Evolutionary conservation across 2,888 invertebrate genomes (phyloP), one percentile per base, ranked within the genome.

Genomic region (Drosophila recens): DNA sequence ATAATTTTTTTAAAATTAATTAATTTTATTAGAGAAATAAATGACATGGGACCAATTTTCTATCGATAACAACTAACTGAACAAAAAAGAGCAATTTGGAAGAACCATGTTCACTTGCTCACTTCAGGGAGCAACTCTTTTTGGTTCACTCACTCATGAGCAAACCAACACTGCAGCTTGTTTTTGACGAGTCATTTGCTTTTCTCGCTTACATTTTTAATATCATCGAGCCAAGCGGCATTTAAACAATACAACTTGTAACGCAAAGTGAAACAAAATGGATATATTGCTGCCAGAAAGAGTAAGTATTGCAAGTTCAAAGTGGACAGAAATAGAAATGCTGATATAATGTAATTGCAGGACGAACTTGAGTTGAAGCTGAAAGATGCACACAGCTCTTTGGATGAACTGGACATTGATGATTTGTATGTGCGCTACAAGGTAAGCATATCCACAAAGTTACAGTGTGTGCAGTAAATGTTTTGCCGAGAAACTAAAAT

Each of bases 381-480:
- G 71, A 95, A 96, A 72, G 94, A 95, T 80, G 95, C 95, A 34
- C 96, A 95, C 84, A 94, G 92, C 68, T 90, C 95, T 17, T 94
- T 96, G 73, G 97, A 97, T 85, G 97, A 97, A 88, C 90, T 97
- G 73, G 98, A 98, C 92, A 94, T 96, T 45, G 98, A 98, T 93
- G 99, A 99, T 94, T 94, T 98, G 56, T 99, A 98, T 92, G 98
- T 98, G 13, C 98, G 98, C 93, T 98, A 97, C 90, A 99, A 98
- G 95, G 97, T 97, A 94, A 48, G 57, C 13, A 36, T 33, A 42
- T 15, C 10, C 5, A n/a, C 11, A 10, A 23, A 23, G 23, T 23
- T n/a, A 20, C 34, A 56, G 27, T 17, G 2, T 9, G 13, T 42
- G 5, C 23, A 34, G 17, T 34, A 13, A 36, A 4, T 20, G 13